Conservation (phyloP, 2,113 vertebrate genomes). For the Ascaphus truei region DNA sequence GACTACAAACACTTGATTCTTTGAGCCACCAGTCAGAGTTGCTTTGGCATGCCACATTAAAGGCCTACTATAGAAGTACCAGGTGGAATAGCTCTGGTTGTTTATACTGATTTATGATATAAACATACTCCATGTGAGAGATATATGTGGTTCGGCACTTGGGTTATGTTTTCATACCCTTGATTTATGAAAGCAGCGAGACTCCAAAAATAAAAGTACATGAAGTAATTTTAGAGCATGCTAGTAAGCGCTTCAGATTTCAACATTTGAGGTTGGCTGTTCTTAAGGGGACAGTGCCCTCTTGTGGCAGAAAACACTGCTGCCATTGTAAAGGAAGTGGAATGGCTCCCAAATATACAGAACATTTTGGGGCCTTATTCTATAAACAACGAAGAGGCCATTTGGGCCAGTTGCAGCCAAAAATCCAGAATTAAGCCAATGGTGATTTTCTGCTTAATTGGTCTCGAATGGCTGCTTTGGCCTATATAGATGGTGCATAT, state of each 20-base stretch:
- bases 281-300: neutral
- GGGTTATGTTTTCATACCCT: conserved; percentile 27
- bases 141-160: too few species aligned
- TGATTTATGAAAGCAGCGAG: conserved; percentile 35
- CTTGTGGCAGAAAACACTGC: neutral
- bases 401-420: too few species aligned
- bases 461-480: too few species aligned
- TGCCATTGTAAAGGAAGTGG: neutral
- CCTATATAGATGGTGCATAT: too few species aligned
- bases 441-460: too few species aligned
- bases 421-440: too few species aligned
- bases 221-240: neutral
- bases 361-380: too few species aligned
- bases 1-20: neutral
- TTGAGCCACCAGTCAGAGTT: neutral
- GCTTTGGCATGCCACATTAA: neutral
- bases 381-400: too few species aligned
- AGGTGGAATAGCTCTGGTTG: neutral
- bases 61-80: neutral
- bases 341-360: neutral
- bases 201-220: conserved; percentile 40
- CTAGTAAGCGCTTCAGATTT: neutral
- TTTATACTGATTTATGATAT: conserved; percentile 38
- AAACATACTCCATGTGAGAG: conserved; percentile 41
- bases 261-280: neutral